Percentiles rank a stretch among this genome's conserved stretches.
Evolutionary conservation across 2,888 invertebrate species (phyloP).

Genomic region (Agrypnus murinus): DNA sequence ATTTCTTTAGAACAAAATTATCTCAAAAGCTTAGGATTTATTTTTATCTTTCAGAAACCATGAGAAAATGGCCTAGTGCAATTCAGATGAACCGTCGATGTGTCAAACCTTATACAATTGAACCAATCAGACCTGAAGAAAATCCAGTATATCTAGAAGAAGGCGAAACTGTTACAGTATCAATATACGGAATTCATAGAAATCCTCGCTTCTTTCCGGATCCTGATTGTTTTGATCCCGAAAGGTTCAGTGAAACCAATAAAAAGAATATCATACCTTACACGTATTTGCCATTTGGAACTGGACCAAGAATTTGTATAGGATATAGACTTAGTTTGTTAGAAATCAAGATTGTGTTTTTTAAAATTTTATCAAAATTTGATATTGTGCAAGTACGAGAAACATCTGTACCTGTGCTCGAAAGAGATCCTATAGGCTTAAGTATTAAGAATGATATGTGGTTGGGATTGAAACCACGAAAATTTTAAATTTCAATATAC

Average conservation of each 20-base stretch:
- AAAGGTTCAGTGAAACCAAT: no score
- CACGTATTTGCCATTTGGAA: not conserved
- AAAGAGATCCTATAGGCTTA: not conserved
- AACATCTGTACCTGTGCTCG: not conserved
- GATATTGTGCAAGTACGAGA: not conserved
- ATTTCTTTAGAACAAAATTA: not conserved
- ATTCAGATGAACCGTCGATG: not conserved
- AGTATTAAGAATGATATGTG: not conserved
- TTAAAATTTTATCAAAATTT: not conserved
- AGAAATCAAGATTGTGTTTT: not conserved
- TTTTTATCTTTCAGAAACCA: no score
- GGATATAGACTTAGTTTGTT: slow-evolving; percentile 3
- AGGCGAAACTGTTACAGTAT: not conserved
- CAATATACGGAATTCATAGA: not conserved
- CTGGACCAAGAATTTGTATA: slow-evolving; percentile 1
- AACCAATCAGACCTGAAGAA: not conserved
- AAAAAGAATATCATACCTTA: not conserved
- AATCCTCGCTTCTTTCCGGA: not conserved
- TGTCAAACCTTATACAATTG: slow-evolving; percentile 5
- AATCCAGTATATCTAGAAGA: not conserved
- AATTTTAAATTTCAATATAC: no score
- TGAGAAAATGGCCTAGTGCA: not conserved
- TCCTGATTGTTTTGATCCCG: slow-evolving; percentile 6
- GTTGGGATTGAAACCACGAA: slow-evolving; percentile 1
- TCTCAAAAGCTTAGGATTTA: not conserved